These are phyloP conservation scores for Eulemur rufifrons DNA, from an alignment of 2,113 vertebrate species.

Conservation along the genomic window DNA sequence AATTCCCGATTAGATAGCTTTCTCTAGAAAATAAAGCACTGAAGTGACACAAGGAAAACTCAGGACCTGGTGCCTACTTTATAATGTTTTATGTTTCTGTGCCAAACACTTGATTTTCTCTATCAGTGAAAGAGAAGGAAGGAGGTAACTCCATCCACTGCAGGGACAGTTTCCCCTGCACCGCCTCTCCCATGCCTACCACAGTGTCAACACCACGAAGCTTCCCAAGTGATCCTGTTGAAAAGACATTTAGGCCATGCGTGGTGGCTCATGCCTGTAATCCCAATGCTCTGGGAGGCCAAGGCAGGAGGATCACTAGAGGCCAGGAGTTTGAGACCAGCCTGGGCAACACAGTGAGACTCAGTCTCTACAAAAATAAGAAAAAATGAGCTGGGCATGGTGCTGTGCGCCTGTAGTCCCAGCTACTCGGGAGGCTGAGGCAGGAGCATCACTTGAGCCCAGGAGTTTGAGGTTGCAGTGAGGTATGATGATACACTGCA, in stretches of 20 bases:
- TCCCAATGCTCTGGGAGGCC: no score
- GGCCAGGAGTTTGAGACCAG: no score
- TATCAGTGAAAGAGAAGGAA: not conserved
- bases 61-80: not conserved
- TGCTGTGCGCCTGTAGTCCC: no score
- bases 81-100: not conserved
- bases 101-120: not conserved
- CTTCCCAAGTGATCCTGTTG: not conserved
- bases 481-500: no score
- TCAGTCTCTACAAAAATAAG: no score
- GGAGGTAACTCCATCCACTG: not conserved
- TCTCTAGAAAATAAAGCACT: not conserved
- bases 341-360: no score
- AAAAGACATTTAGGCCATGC: not conserved
- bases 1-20: not conserved
- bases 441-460: no score
- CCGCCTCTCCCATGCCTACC: not conserved
- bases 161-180: not conserved
- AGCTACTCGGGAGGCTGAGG: no score
- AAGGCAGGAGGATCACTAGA: no score
- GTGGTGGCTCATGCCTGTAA: no score
- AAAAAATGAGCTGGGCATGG: no score
- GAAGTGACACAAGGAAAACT: not conserved
- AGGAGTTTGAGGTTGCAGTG: no score
- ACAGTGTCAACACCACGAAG: not conserved